Conservation (phyloP, 1,140 invertebrate species). For the Drosophila azteca region DNA sequence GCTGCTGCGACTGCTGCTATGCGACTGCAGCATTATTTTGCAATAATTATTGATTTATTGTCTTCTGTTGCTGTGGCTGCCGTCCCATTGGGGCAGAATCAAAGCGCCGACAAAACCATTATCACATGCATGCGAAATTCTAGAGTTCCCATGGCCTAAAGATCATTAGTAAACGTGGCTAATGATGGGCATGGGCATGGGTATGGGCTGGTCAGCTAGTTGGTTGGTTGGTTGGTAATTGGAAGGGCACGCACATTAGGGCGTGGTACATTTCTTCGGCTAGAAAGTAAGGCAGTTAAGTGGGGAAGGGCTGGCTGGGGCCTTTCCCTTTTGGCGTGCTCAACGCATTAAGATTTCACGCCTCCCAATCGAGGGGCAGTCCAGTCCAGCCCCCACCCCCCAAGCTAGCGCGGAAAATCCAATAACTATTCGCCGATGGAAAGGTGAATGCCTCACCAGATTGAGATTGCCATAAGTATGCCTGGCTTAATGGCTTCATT, state of each 20-base stretch:
- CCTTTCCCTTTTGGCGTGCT: constrained; percentile 70
- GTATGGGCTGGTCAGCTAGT: constrained; percentile 1
- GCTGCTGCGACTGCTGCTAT: constrained; percentile 32
- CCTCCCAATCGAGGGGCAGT: constrained; percentile 64
- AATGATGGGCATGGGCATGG: constrained; percentile 52
- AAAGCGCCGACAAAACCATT: constrained; percentile 71
- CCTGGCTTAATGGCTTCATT: constrained; percentile 9
- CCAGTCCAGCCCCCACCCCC: constrained; percentile 40
- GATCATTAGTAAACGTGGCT: constrained; percentile 69
- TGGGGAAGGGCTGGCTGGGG: constrained; percentile 2
- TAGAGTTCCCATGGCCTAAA: constrained; percentile 46
- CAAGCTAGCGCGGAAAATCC: constrained; percentile 67
- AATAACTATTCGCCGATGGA: constrained; percentile 8
- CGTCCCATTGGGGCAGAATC: constrained; percentile 49
- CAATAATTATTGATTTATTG: constrained; percentile 82
- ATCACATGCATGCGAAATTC: constrained; percentile 66
- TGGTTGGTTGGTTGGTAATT: constrained; percentile 54
- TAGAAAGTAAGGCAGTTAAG: constrained; percentile 65
- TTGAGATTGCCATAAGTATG: background rate
- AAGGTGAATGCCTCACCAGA: constrained; percentile 35
- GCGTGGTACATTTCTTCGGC: constrained; percentile 68
- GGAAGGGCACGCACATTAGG: constrained; percentile 80
- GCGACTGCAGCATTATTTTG: constrained; percentile 56
- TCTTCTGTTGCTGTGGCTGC: constrained; percentile 53
- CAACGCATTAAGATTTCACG: constrained; percentile 74